Evolutionary conservation across 37 sponge, comb jelly and placozoan genomes (phyloP).

Genomic region (Mnemiopsis leidyi): DNA sequence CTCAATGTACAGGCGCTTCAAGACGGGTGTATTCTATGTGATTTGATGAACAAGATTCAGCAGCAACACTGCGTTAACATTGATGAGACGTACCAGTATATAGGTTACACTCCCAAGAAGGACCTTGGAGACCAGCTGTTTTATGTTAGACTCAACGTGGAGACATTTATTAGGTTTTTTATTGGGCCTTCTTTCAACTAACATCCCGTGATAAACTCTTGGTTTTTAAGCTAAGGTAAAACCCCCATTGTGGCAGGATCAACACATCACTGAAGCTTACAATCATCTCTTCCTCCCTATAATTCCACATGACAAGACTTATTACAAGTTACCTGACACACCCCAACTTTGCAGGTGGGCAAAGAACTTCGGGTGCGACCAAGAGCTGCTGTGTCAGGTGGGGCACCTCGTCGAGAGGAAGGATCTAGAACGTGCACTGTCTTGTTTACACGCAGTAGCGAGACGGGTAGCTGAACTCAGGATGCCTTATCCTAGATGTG

Average conservation of each 20-base stretch:
- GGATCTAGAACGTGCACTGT: neutral
- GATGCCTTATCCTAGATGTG: neutral
- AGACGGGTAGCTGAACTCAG: slow-evolving; percentile 3
- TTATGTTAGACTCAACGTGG: slow-evolving; percentile 30
- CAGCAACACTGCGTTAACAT: neutral
- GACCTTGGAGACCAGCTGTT: slow-evolving; percentile 31
- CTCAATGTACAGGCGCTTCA: neutral
- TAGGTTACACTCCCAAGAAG: neutral
- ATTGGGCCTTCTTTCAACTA: no score
- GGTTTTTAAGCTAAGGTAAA: no score
- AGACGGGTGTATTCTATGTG: neutral
- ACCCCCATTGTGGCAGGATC: no score
- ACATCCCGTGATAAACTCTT: no score
- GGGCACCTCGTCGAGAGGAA: slow-evolving; percentile 35
- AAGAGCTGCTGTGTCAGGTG: neutral
- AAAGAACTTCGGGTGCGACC: slow-evolving; percentile 11
- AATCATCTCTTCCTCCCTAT: no score
- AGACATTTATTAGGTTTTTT: slow-evolving; percentile 12
- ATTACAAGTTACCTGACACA: no score
- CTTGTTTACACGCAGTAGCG: neutral
- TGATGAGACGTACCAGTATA: neutral
- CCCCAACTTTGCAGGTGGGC: neutral
- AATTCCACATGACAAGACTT: no score
- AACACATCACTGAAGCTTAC: no score
- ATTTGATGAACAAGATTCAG: slow-evolving; percentile 10